Evolutionary conservation across 2,888 invertebrate species (phyloP).

Genomic region (Melikaiella ostensackeni): DNA sequence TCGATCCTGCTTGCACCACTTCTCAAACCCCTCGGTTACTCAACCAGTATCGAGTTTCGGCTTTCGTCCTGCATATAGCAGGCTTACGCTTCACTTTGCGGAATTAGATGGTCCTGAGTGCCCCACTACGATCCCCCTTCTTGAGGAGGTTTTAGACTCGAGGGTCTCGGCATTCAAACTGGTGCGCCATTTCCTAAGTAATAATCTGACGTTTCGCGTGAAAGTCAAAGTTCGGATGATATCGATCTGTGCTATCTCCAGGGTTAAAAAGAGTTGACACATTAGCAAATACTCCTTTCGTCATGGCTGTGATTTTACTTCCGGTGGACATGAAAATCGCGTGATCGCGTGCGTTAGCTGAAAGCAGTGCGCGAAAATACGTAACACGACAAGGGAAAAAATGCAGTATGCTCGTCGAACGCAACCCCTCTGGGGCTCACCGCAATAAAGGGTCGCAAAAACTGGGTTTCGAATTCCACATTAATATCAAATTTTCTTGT

Average conservation of each 20-base stretch:
- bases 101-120: slow-evolving; percentile 66
- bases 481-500: slow-evolving; percentile 60
- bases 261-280: background rate
- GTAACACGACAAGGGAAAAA: slow-evolving; percentile 49
- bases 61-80: slow-evolving; percentile 70
- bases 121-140: slow-evolving; percentile 42
- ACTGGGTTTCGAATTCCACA: slow-evolving; percentile 52
- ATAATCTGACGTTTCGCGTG: background rate
- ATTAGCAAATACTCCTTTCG: slow-evolving; percentile 43
- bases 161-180: slow-evolving; percentile 4
- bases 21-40: slow-evolving; percentile 58
- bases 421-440: slow-evolving; percentile 52
- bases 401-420: slow-evolving; percentile 49
- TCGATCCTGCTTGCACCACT: slow-evolving; percentile 54
- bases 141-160: slow-evolving; percentile 19
- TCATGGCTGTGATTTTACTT: slow-evolving; percentile 62
- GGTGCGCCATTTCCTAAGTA: slow-evolving; percentile 13
- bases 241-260: background rate
- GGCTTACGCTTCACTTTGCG: slow-evolving; percentile 72
- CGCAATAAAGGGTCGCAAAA: slow-evolving; percentile 41
- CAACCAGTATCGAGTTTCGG: slow-evolving; percentile 67
- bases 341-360: slow-evolving; percentile 63
- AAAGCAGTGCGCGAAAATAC: slow-evolving; percentile 48
- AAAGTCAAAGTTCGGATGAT: background rate
- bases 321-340: slow-evolving; percentile 50